Percentiles rank a stretch among this genome's conserved stretches.
Conservation (phyloP, 2,888 invertebrate species). For the Spilarctia lutea region DNA sequence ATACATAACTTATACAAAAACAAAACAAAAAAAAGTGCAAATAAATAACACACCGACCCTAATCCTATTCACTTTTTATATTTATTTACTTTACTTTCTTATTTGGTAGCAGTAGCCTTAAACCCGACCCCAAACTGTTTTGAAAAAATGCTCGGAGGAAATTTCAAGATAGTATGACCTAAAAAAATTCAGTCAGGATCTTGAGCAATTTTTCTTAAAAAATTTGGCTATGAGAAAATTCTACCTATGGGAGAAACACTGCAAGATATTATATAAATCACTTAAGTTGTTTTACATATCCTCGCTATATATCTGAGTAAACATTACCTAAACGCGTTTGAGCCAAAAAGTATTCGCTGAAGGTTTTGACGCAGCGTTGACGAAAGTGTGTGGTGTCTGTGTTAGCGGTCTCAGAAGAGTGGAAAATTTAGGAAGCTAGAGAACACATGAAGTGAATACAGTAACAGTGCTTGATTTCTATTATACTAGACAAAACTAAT, state of each 20-base stretch:
- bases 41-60: no score
- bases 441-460: not conserved
- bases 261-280: constrained; percentile 27
- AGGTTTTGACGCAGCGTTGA: constrained; percentile 42
- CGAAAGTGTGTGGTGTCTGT: constrained; percentile 17
- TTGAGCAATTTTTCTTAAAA: not conserved
- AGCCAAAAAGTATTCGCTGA: constrained; percentile 37
- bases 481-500: no score
- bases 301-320: constrained; percentile 29
- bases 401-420: not conserved
- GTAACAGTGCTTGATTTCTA: no score
- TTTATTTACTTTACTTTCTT: no score
- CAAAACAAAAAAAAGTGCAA: no score
- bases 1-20: no score
- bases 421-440: not conserved
- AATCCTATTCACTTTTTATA: no score
- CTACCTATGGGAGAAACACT: not conserved
- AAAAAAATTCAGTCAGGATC: not conserved
- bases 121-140: no score
- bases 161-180: not conserved
- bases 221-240: not conserved
- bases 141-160: not conserved
- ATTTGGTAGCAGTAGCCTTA: no score
- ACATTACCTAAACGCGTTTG: constrained; percentile 40
- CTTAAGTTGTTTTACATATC: constrained; percentile 34